These are phyloP conservation scores for Acrocephalus scirpaceus DNA, from an alignment of 2,797 vertebrate genomes.

Conservation along the genomic window DNA sequence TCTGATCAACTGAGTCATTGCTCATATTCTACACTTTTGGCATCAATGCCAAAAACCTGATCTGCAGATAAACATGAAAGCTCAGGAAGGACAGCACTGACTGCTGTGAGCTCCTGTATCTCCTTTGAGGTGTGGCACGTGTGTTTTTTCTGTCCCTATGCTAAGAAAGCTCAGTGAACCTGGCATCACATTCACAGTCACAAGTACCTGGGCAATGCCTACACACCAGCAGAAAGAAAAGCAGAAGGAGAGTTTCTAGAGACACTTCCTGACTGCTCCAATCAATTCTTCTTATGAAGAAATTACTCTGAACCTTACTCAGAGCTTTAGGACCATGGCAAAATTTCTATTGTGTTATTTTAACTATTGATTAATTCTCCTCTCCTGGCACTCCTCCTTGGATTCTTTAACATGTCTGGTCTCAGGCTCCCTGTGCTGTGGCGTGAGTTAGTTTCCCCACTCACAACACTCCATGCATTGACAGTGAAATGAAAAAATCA, in stretches of 20 bases:
- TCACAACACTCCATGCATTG: background rate
- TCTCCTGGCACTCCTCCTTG: slow-evolving; percentile 8
- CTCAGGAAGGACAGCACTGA: background rate
- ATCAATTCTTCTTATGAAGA: background rate
- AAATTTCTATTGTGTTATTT: background rate
- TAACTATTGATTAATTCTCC: slow-evolving; percentile 17
- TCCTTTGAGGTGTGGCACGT: fast-evolving
- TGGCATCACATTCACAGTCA: background rate
- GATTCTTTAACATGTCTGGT: slow-evolving; percentile 18
- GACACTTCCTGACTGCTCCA: background rate
- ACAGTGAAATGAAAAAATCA: slow-evolving; percentile 35
- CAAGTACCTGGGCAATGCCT: background rate
- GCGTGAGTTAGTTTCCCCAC: background rate
- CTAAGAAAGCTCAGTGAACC: background rate
- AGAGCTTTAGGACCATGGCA: slow-evolving; percentile 20
- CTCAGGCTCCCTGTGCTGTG: background rate
- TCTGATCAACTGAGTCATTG: background rate
- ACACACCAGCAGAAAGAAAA: background rate
- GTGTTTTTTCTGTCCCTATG: background rate
- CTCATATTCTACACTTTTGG: background rate
- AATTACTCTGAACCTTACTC: slow-evolving; percentile 20
- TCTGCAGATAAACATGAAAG: background rate
- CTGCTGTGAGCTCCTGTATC: background rate
- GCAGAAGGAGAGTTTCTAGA: background rate
- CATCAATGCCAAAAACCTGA: background rate